Evolutionary conservation across 2,888 invertebrate genomes (phyloP).

Genomic region (Cosmia pyralina): DNA sequence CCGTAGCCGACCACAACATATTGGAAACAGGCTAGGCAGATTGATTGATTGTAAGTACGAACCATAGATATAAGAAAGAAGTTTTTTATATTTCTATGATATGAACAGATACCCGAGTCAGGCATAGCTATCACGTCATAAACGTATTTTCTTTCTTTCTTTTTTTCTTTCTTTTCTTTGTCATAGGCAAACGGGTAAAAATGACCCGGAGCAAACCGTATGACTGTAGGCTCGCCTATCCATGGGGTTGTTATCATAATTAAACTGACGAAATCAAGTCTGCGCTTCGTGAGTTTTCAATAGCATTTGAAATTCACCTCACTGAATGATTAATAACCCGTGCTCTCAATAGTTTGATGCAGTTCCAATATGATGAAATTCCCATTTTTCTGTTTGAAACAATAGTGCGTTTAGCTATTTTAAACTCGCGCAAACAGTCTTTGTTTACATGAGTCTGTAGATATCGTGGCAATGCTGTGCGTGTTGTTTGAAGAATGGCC

Average conservation of each 20-base stretch:
- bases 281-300: neutral
- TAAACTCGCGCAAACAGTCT: conserved; percentile 30
- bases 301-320: no score
- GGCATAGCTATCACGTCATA: no score
- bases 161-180: no score
- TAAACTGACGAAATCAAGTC: neutral
- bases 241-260: neutral
- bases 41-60: no score
- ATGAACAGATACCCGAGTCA: no score
- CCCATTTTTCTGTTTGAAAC: conserved; percentile 20
- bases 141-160: no score
- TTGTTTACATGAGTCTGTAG: conserved; percentile 45
- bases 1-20: no score
- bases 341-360: neutral
- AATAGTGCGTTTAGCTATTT: conserved; percentile 44
- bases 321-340: conserved; percentile 6
- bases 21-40: no score
- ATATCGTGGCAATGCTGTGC: conserved; percentile 24
- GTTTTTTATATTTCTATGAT: no score
- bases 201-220: no score
- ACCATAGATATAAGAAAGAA: no score
- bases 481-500: conserved; percentile 17
- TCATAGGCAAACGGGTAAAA: no score
- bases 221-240: neutral
- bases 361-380: conserved; percentile 40